Conservation (phyloP, 2,113 vertebrate species). For the Grallaria varia region DNA sequence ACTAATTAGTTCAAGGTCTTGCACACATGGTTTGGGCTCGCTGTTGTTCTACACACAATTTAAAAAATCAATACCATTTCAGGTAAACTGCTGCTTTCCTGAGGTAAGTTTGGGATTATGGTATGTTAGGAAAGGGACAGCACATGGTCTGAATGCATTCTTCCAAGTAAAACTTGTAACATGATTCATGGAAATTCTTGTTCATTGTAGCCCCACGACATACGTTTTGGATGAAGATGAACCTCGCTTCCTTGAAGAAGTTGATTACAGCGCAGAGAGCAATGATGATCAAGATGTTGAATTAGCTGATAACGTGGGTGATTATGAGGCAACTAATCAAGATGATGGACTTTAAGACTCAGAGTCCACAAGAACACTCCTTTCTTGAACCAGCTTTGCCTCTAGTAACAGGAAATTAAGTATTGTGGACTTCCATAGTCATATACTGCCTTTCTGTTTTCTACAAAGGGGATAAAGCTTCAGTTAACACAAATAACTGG, state of each 20-base stretch:
- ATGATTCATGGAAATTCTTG: not conserved
- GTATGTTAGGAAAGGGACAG: not conserved
- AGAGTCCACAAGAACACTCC: constrained; percentile 75
- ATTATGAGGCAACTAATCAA: constrained; percentile 76
- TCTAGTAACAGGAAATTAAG: constrained; percentile 30
- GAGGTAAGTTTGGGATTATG: not conserved
- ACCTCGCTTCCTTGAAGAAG: constrained; percentile 92
- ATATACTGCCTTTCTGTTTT: not conserved
- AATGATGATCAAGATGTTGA: constrained; percentile 88
- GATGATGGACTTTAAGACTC: constrained; percentile 84
- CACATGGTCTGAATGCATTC: not conserved
- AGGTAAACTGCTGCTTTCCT: not conserved
- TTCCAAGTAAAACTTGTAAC: not conserved
- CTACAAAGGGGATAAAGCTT: constrained; percentile 55
- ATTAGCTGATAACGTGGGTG: constrained; percentile 68
- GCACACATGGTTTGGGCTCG: not conserved
- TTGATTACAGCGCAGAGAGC: constrained; percentile 98
- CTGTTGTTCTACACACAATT: not conserved
- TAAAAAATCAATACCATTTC: not conserved
- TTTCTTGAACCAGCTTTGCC: constrained; percentile 63
- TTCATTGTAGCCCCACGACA: constrained; percentile 84
- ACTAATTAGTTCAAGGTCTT: not conserved
- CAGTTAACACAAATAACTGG: constrained; percentile 42
- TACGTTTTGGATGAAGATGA: constrained; percentile 96
- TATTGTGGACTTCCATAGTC: constrained; percentile 34